These are phyloP conservation scores for Marasmarcha lunaedactyla DNA, from an alignment of 2,888 invertebrate genomes.

Conservation along the genomic window DNA sequence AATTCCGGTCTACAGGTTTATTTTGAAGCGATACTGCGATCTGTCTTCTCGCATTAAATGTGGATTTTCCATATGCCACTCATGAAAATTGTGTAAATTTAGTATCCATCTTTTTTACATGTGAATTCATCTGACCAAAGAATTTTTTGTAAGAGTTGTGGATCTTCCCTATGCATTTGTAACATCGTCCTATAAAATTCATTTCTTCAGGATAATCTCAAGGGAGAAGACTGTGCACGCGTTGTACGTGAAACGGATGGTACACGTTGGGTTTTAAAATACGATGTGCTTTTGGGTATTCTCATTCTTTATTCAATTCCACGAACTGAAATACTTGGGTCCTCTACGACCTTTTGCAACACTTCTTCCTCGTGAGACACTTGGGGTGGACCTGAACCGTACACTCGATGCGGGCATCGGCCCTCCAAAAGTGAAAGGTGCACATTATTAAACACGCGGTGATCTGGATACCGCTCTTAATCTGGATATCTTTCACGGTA, in stretches of 20 bases:
- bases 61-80: too few species aligned
- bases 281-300: conserved; percentile 11
- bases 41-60: too few species aligned
- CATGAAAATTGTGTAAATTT: too few species aligned
- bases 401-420: conserved; percentile 6
- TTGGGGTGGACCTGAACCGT: conserved; percentile 12
- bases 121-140: conserved; percentile 12
- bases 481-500: too few species aligned
- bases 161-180: conserved; percentile 8
- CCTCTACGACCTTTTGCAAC: too few species aligned
- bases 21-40: too few species aligned
- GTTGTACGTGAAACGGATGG: conserved; percentile 4
- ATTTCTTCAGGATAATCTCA: too few species aligned
- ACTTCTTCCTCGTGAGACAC: conserved; percentile 12
- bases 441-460: too few species aligned
- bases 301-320: conserved; percentile 14
- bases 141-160: conserved; percentile 8
- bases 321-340: too few species aligned
- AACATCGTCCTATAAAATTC: conserved; percentile 11
- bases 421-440: conserved; percentile 7
- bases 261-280: conserved; percentile 10
- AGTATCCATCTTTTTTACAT: conserved; percentile 13
- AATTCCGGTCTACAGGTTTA: too few species aligned
- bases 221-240: conserved; percentile 10
- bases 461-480: too few species aligned